phyloP scores from a whole-genome alignment of 2,113 vertebrate genomes.

The Pontoporia blainvillei region DNA sequence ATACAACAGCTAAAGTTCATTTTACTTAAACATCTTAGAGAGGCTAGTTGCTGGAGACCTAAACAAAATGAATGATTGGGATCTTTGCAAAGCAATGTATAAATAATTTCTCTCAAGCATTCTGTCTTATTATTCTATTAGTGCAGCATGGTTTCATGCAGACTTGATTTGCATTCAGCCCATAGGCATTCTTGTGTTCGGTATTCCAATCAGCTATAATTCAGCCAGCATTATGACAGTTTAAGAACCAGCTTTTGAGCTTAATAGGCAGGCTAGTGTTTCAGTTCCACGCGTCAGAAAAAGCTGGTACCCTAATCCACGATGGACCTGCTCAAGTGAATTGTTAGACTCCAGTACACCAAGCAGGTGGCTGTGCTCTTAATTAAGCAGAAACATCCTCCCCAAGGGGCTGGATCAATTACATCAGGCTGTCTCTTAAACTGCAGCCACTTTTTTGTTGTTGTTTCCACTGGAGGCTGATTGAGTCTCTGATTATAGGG shows the following conservation, averaged over 20 bases:
- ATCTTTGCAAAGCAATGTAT: slow-evolving; percentile 30
- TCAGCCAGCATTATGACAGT: slow-evolving; percentile 23
- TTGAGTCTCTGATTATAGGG: not conserved
- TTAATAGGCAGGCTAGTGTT: not conserved
- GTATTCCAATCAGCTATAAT: slow-evolving; percentile 52
- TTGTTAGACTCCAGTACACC: not conserved
- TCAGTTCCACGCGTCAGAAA: not conserved
- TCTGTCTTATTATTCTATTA: slow-evolving; percentile 42
- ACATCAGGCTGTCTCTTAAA: slow-evolving; percentile 44
- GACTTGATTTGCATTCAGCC: slow-evolving; percentile 49
- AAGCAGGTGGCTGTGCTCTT: slow-evolving; percentile 56
- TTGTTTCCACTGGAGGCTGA: not conserved
- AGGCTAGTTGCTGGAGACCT: not conserved
- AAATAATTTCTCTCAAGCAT: slow-evolving; percentile 18
- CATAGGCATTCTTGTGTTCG: not conserved
- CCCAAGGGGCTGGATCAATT: slow-evolving; percentile 41
- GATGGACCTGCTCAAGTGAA: slow-evolving; percentile 37
- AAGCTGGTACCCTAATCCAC: not conserved
- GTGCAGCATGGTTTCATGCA: not conserved
- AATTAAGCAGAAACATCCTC: slow-evolving; percentile 58
- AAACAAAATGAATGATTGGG: not conserved
- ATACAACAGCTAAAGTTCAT: not conserved
- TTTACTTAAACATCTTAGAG: slow-evolving; percentile 17
- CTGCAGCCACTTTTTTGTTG: not conserved
- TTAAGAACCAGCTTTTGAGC: slow-evolving; percentile 45